phyloP scores from a whole-genome alignment of 2,113 vertebrate species.

The Dicrurus megarhynchus region DNA sequence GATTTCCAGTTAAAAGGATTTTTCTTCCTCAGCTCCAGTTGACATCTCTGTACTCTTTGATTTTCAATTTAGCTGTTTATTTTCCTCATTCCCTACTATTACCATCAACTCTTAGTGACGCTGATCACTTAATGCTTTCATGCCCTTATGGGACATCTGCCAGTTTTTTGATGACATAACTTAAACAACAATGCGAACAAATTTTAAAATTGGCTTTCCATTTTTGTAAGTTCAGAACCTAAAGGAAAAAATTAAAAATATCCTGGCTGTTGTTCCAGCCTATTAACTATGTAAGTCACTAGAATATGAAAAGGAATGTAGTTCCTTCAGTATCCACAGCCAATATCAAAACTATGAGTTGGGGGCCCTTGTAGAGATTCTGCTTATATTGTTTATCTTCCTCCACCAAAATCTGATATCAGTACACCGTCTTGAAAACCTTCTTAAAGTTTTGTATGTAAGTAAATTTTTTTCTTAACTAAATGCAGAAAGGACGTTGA shows the following conservation, averaged over 20 bases:
- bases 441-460: neutral
- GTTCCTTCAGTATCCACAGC: neutral
- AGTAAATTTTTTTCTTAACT: neutral
- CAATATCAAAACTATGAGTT: neutral
- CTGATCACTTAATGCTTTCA: neutral
- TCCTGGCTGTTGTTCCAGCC: neutral
- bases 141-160: neutral
- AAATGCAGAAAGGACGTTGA: neutral
- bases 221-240: neutral
- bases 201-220: neutral
- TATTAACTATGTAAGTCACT: neutral
- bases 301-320: neutral
- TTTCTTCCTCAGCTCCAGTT: fast-evolving
- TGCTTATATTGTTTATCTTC: neutral
- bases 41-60: neutral
- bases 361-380: neutral
- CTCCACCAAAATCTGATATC: neutral
- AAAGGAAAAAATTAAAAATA: neutral
- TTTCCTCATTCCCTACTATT: neutral
- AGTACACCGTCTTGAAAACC: neutral
- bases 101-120: neutral
- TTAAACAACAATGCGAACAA: neutral
- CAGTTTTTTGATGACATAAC: neutral
- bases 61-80: neutral
- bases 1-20: neutral